These are phyloP conservation scores for Vipera ursinii DNA, from an alignment of 2,797 vertebrate species.

Conservation along the genomic window DNA sequence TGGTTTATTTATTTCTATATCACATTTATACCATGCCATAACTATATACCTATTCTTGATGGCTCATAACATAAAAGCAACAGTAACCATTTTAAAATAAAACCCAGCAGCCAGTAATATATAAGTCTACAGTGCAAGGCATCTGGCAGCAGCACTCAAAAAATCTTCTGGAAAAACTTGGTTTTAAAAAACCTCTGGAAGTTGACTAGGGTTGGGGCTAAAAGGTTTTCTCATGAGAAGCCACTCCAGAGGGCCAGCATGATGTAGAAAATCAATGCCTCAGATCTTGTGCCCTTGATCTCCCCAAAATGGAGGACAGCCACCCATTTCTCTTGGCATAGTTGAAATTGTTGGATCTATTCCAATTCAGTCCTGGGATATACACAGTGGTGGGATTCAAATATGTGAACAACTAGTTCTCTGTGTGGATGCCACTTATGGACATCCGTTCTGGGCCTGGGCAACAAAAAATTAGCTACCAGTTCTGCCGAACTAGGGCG, in stretches of 20 bases:
- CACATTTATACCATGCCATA: neutral
- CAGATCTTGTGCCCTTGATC: neutral
- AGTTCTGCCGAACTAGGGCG: too few relatives aligned
- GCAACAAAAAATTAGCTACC: too few relatives aligned
- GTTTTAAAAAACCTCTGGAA: neutral
- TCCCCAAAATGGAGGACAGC: neutral
- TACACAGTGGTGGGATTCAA: neutral
- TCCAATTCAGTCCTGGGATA: neutral
- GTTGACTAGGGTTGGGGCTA: neutral
- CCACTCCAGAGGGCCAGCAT: neutral
- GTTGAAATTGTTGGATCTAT: neutral
- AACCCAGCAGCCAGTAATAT: neutral
- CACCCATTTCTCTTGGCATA: neutral
- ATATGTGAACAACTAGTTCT: too few relatives aligned
- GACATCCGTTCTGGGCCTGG: too few relatives aligned
- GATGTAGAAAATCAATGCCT: neutral
- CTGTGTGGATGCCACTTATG: too few relatives aligned
- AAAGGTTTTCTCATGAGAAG: neutral
- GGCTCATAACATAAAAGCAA: neutral
- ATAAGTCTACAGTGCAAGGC: neutral
- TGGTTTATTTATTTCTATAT: neutral
- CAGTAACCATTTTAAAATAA: neutral
- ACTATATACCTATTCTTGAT: neutral
- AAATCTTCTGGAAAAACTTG: neutral
- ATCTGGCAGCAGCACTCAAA: neutral